These are phyloP conservation scores for Catamblyrhynchus diadema DNA, from an alignment of 2,797 vertebrate genomes.

Conservation along the genomic window DNA sequence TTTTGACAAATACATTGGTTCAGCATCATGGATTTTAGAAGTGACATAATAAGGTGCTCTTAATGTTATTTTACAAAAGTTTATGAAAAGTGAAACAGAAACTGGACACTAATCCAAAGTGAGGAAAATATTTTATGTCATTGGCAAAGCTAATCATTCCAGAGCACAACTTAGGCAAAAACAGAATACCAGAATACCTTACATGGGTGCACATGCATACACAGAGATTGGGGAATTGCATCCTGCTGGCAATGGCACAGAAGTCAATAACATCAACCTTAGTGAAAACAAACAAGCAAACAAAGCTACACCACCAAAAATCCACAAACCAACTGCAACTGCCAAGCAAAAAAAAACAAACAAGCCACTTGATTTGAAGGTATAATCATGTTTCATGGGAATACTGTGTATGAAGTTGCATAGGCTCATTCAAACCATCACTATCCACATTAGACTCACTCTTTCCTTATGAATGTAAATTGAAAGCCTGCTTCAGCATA, in stretches of 20 bases:
- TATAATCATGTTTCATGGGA: background rate
- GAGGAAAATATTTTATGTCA: background rate
- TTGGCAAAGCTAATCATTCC: background rate
- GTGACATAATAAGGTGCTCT: background rate
- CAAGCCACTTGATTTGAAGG: background rate
- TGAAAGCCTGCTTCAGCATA: background rate
- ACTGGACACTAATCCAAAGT: background rate
- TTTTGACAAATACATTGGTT: constrained; percentile 1
- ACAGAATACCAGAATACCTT: background rate
- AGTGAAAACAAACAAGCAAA: background rate
- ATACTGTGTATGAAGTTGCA: background rate
- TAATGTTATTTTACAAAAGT: background rate
- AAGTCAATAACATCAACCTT: background rate
- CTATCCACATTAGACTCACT: background rate
- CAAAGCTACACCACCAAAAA: background rate
- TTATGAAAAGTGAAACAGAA: background rate
- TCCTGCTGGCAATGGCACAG: background rate
- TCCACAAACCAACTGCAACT: background rate
- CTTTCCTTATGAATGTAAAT: background rate
- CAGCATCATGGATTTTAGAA: background rate
- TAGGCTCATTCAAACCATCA: background rate
- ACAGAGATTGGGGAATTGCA: background rate
- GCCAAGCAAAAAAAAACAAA: background rate
- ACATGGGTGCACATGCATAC: background rate
- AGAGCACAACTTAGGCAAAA: background rate